phyloP scores from a whole-genome alignment of 2,888 invertebrate genomes.

The Drosophila fulvimacula region DNA sequence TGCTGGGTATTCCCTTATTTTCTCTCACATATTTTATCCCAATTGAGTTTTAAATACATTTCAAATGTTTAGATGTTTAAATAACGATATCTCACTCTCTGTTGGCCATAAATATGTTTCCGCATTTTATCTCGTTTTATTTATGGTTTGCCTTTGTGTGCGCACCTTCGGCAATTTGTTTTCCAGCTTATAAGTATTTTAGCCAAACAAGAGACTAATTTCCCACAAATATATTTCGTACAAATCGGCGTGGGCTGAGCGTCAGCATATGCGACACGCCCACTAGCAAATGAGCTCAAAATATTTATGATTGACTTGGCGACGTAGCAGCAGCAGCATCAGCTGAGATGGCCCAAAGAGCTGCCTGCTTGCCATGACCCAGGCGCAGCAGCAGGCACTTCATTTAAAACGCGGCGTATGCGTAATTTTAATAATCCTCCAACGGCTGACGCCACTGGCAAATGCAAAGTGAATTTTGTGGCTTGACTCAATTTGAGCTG shows the following conservation, averaged over 20 bases:
- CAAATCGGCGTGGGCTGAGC: constrained; percentile 33
- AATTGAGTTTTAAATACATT: neutral
- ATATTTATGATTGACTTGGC: constrained; percentile 42
- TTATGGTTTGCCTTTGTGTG: constrained; percentile 9
- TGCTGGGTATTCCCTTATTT: neutral
- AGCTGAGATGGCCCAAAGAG: constrained; percentile 10
- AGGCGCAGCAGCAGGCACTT: constrained; percentile 43
- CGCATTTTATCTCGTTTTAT: constrained; percentile 6
- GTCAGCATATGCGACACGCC: constrained; percentile 38
- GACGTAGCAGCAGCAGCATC: neutral
- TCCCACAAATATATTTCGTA: constrained; percentile 36
- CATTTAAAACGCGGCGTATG: constrained; percentile 79
- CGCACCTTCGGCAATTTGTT: constrained; percentile 13
- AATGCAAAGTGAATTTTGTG: constrained; percentile 77
- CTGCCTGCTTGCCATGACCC: neutral
- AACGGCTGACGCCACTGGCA: constrained; percentile 65
- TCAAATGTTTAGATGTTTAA: neutral
- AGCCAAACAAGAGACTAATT: constrained; percentile 46
- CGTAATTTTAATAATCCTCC: constrained; percentile 79
- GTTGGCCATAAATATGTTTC: neutral
- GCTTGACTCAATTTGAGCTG: constrained; percentile 75
- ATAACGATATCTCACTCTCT: constrained; percentile 1
- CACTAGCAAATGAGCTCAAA: constrained; percentile 41
- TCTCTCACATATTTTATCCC: neutral
- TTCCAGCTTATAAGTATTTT: constrained; percentile 30